Evolutionary conservation across 2,888 invertebrate genomes (phyloP), one percentile per base, ranked within the genome.

Genomic region (Phaedon cochleariae): DNA sequence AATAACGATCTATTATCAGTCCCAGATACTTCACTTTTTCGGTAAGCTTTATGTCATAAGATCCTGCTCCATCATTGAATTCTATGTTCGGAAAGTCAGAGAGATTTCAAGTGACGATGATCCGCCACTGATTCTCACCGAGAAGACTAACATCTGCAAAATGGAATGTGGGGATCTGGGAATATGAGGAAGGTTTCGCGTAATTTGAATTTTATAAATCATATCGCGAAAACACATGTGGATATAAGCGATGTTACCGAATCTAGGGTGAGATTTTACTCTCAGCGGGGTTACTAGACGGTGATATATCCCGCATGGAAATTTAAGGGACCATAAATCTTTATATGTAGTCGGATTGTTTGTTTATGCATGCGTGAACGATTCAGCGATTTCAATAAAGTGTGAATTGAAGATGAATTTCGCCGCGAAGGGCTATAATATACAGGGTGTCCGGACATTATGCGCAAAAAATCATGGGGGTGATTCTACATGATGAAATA

Each of bases 121-220:
- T 4, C 41, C 12, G 41, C 41, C 41, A 41, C 41, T 41, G 41
- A 41, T 41, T 34, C 7, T 41, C 41, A 10, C 12, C n/a, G 41
- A 41, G 15, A 15, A 41, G n/a, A 12, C 41, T 41, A n/a, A 22
- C 45, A 46, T 26, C 45, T 57, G 57, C 21, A 12, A 26, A 57
- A 45, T 45, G 57, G 57, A 57, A 57, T 46, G 45, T 18, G 57
- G 26, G 41, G 41, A 41, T 41, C 41, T 10, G n/a, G 41, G 41
- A n/a, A 41, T 15, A 57, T 26, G 18, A 17, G 3, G 17, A 10
- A 57, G 21, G 46, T 45, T 57, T 57, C 26, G 26, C 22, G 22
- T 57, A 26, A 57, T 57, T 46, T 57, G 57, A 46, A 57, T 57
- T 57, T 57, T 57, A 57, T 57, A 45, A 57, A 45, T 57, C 26